These are phyloP conservation scores for Virgularia gustaviana DNA, from an alignment of 92 coral and sea anemone genomes.

Conservation along the genomic window DNA sequence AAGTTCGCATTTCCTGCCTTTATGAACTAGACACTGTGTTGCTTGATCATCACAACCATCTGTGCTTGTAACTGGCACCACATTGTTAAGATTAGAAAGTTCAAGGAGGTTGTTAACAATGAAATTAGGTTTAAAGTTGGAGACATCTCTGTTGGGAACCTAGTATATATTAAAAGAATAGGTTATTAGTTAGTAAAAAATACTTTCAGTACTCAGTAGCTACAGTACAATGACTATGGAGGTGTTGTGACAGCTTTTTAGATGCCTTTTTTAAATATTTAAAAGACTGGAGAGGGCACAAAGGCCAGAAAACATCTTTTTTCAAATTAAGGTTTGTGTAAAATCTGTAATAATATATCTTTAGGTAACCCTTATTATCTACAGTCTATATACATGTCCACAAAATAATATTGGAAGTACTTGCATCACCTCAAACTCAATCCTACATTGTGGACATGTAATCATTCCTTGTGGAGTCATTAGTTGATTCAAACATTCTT, in stretches of 20 bases:
- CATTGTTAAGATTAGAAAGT: background rate
- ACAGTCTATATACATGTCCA: no score
- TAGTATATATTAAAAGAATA: background rate
- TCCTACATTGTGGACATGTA: slow-evolving; percentile 37
- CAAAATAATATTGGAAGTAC: no score
- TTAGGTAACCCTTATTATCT: no score
- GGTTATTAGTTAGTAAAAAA: no score
- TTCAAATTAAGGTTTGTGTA: no score
- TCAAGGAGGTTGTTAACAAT: background rate
- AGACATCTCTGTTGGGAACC: slow-evolving; percentile 34
- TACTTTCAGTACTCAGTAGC: no score
- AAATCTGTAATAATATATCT: no score
- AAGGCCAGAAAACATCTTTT: no score
- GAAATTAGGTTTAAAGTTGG: slow-evolving; percentile 17
- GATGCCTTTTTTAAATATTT: background rate
- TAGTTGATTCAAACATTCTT: slow-evolving; percentile 21
- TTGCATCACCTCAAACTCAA: slow-evolving; percentile 18
- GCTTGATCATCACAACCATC: background rate
- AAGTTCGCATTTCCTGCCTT: slow-evolving; percentile 11
- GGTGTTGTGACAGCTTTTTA: no score
- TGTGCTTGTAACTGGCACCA: background rate
- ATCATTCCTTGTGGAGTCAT: slow-evolving; percentile 19
- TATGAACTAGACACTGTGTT: slow-evolving; percentile 3
- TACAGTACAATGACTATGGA: no score
- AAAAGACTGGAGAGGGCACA: no score